Base-by-base conservation (phyloP, 1,140 invertebrate genomes). In the Zaprionus capensis region DNA sequence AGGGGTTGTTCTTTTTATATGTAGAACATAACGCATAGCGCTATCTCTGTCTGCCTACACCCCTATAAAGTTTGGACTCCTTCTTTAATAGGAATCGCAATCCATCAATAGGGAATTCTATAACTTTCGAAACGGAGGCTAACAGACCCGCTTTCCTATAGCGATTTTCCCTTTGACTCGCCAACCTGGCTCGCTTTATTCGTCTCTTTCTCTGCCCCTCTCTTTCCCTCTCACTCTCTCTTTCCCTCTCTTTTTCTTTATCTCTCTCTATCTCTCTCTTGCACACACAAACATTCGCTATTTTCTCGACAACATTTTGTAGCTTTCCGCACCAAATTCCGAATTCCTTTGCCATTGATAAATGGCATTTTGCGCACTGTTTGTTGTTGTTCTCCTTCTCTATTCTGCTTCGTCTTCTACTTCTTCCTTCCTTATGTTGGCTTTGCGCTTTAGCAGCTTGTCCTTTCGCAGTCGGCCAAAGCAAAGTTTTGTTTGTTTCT, bases 271-370 rank as follows among this genome's bases (percentile, higher is more conserved):
- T 34, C 34, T 66, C 20, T 11, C 44, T 38, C 17, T 28, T 9
- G 17, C 44, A 44, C 34, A 26, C 28, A 24, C 14, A 4, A 2
- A 26, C 9, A 34, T 1, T 20, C 4, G 22, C n/a, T 62, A 14
- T 34, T 57, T 71, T 53, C 20, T 66, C 57, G 41, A 76, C 64
- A 73, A 70, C 70, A 80, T 66, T 85, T 78, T 81, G 76, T 71
- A 36, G 78, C 81, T 82, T 84, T 84, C 77, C 80, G 70, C 81
- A 77, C 78, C 71, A 61, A 83, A 73, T 66, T 71, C 70, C 71
- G 41, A 78, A 88, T 90, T 90, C 86, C 86, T 82, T 78, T 79
- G 77, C 79, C 79, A 77, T 91, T 90, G 85, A 90, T 91, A 90
- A 90, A 90, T 90, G 81, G 82, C 55, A 56, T 85, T 90, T 76